Evolutionary conservation across 1,140 invertebrate genomes (phyloP).

Genomic region (Caerostris darwini): DNA sequence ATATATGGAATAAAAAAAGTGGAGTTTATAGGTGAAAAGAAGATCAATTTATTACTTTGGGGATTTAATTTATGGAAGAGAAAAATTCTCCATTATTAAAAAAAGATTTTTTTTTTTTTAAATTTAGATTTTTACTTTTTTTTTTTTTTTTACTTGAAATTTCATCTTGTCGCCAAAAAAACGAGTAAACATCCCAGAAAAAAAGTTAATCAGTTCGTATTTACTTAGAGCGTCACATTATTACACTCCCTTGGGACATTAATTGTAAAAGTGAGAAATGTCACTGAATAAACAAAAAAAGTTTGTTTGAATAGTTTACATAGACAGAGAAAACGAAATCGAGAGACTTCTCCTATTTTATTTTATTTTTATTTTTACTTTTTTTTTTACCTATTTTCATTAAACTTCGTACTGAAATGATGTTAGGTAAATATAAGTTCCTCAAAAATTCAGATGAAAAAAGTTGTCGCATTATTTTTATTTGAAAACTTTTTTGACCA

Average conservation of each 20-base stretch:
- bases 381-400: conserved; percentile 33
- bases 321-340: background rate
- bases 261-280: conserved; percentile 51
- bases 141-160: background rate
- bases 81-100: too few relatives aligned
- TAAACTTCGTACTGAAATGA: background rate
- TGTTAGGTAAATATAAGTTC: background rate
- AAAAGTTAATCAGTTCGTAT: conserved; percentile 45
- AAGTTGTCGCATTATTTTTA: background rate
- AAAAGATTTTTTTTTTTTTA: background rate
- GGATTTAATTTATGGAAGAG: too few relatives aligned
- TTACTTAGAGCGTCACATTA: conserved; percentile 16
- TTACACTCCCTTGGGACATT: conserved; percentile 39
- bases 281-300: conserved; percentile 37
- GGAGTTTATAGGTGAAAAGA: too few relatives aligned
- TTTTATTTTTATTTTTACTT: background rate
- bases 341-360: background rate
- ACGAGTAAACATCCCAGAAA: background rate
- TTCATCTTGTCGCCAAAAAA: background rate
- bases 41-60: too few relatives aligned
- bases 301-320: conserved; percentile 30
- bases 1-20: too few relatives aligned
- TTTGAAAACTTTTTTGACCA: background rate
- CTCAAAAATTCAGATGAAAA: background rate
- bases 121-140: background rate